Conservation (phyloP, 2,797 vertebrate species). For the Aeoliscus strigatus region DNA sequence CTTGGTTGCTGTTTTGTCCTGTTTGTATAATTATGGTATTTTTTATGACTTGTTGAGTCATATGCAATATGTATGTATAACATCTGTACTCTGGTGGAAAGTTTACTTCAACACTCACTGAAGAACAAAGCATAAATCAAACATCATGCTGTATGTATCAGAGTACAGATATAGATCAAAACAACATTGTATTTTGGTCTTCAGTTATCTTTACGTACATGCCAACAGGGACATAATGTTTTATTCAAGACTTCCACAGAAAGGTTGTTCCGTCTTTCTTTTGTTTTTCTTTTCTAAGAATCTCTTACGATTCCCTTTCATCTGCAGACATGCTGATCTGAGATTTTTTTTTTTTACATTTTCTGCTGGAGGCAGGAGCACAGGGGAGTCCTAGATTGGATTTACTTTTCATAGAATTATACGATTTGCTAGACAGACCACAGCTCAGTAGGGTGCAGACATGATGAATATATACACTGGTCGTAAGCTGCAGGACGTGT, state of each 20-base stretch:
- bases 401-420: no score
- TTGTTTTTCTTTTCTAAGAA: background rate
- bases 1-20: no score
- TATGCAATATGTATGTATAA: no score
- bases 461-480: no score
- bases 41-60: no score
- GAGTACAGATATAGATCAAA: conserved; percentile 14
- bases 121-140: conserved; percentile 6
- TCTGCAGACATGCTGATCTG: conserved; percentile 15
- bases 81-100: no score
- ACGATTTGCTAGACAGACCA: no score
- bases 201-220: background rate
- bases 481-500: no score
- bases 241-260: conserved; percentile 3
- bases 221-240: background rate
- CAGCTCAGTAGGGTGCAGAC: no score
- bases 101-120: no score
- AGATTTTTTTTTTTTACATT: conserved; percentile 8
- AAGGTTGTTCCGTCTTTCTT: background rate
- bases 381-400: conserved; percentile 10
- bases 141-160: background rate
- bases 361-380: conserved; percentile 19
- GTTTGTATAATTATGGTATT: no score
- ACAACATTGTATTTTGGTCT: conserved; percentile 1
- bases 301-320: conserved; percentile 15